phyloP scores from a whole-genome alignment of 2,888 invertebrate species.

The Hydriomena furcata region DNA sequence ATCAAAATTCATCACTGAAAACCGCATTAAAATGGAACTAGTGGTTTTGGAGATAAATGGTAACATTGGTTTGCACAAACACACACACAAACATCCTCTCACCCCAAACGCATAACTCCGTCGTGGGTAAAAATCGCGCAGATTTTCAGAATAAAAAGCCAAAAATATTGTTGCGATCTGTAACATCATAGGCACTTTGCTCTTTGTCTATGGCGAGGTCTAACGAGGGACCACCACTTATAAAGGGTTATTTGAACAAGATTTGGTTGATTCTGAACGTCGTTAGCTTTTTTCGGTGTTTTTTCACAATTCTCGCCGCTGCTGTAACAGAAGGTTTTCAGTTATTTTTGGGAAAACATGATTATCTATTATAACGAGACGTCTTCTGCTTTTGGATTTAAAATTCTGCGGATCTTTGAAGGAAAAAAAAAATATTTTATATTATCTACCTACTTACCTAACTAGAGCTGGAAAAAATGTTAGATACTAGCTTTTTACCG shows the following conservation, averaged over 20 bases:
- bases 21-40: too few relatives aligned
- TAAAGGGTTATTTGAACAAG: slow-evolving; percentile 62
- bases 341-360: slow-evolving; percentile 39
- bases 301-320: slow-evolving; percentile 27
- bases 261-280: slow-evolving; percentile 56
- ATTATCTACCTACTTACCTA: too few relatives aligned
- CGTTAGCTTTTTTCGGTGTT: slow-evolving; percentile 43
- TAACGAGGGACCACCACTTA: slow-evolving; percentile 50
- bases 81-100: too few relatives aligned
- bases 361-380: slow-evolving; percentile 18
- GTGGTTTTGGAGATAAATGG: too few relatives aligned
- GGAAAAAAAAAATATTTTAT: neutral
- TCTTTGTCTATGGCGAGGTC: slow-evolving; percentile 34
- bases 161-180: slow-evolving; percentile 1
- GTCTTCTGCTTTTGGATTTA: neutral
- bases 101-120: too few relatives aligned
- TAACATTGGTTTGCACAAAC: too few relatives aligned
- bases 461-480: too few relatives aligned
- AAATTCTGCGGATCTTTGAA: neutral
- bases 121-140: too few relatives aligned
- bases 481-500: too few relatives aligned
- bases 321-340: slow-evolving; percentile 32
- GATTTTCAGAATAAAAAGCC: too few relatives aligned
- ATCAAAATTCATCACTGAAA: too few relatives aligned
- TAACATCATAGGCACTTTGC: slow-evolving; percentile 5